Base-by-base conservation (phyloP, 2,888 invertebrate genomes). In the Ceramica pisi region DNA sequence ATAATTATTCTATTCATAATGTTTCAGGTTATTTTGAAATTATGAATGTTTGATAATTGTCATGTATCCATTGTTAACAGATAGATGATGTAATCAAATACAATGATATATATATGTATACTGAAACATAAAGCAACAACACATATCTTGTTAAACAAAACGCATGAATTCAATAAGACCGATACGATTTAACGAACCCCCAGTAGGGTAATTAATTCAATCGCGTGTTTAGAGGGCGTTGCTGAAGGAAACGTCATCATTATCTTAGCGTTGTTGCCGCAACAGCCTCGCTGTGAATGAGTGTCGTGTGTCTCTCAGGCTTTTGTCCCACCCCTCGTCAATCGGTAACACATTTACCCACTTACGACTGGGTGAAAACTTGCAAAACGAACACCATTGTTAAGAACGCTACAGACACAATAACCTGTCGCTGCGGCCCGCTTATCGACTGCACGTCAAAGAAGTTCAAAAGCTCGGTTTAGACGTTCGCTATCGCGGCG, bases 261-360 rank as follows among this genome's bases (percentile, higher is more conserved):
- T 94, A 94, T 93, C 94, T 92, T 87, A 90, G 86, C 87, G 90
- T 88, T 87, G 92, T 89, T 86, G 91, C 87, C 90, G 88, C 86
- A 91, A 90, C 90, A 83, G 73, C 71, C 77, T 84, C 85, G 73
- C 71, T 70, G 74, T 91, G 89, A 89, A 90, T 87, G 81, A 81
- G 64, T 78, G 82, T 78, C 85, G 86, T 79, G 86, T 86, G 85
- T 80, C 78, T 75, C 84, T 74, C 79, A 73, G 48, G 72, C 91
- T 83, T 90, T 94, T 93, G 92, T 92, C 83, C 86, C 88, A 72
- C 84, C 91, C 91, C 91, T 89, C 88, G 91, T 93, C 94, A 91
- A 95, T 95, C 92, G 94, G 88, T 94, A 95, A 93, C 95, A 95
- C 94, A 95, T 95, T 95, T 93, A 95, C 95, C 95, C 90, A 95